A percentile compares a stretch with the other conserved stretches of the same genome.
Conservation (phyloP, 2,888 invertebrate species). For the Myathropa florea region DNA sequence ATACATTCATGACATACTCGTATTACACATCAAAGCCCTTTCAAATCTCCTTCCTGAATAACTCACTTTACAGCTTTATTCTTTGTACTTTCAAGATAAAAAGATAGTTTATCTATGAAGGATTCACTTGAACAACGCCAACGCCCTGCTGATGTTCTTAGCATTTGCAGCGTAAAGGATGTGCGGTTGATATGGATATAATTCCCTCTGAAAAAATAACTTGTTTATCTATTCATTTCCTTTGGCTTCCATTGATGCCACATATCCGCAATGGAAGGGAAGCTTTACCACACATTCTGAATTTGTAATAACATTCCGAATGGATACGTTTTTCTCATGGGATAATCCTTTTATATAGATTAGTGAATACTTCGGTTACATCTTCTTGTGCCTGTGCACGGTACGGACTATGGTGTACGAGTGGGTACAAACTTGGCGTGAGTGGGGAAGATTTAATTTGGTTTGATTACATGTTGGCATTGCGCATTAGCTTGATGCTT, state of each 20-base stretch:
- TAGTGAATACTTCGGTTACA: slow-evolving; percentile 31
- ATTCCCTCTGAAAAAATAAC: slow-evolving; percentile 47
- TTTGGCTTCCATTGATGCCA: slow-evolving; percentile 23
- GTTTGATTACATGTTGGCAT: slow-evolving; percentile 30
- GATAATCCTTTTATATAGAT: slow-evolving; percentile 65
- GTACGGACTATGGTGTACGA: background rate
- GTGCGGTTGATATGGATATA: slow-evolving; percentile 9
- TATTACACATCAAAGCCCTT: slow-evolving; percentile 1
- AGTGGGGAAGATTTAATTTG: background rate
- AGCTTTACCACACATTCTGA: slow-evolving; percentile 46
- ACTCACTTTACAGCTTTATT: background rate
- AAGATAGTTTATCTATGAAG: slow-evolving; percentile 26
- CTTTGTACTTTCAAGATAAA: slow-evolving; percentile 25
- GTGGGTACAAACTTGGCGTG: background rate
- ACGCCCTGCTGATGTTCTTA: background rate
- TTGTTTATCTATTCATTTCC: slow-evolving; percentile 63
- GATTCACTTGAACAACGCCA: slow-evolving; percentile 24
- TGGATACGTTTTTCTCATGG: slow-evolving; percentile 53
- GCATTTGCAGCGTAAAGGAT: background rate
- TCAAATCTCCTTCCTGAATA: background rate
- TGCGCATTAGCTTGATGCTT: slow-evolving; percentile 14
- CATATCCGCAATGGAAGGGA: slow-evolving; percentile 39
- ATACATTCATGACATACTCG: background rate
- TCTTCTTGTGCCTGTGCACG: background rate
- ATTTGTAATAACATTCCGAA: slow-evolving; percentile 50